These are phyloP conservation scores for Forbesichthys agassizii DNA, from an alignment of 2,113 vertebrate species.

Conservation along the genomic window DNA sequence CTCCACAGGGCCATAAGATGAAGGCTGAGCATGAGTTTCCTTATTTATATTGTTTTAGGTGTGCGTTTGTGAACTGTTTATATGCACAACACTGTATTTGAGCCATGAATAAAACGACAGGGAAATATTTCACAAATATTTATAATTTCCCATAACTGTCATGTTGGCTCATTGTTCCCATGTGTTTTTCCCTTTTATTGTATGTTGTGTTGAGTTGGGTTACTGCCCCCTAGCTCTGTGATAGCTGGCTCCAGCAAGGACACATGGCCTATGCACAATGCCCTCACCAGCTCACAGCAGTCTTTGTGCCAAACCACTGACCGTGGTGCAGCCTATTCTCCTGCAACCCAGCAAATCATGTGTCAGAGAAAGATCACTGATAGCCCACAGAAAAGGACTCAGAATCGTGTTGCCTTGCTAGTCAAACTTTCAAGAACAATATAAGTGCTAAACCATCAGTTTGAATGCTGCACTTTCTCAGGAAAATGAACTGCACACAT, in stretches of 20 bases:
- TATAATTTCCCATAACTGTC: slow-evolving; percentile 76
- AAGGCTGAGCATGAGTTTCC: slow-evolving; percentile 10
- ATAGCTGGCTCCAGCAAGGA: slow-evolving; percentile 69
- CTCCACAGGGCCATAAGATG: neutral
- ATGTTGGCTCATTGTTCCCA: slow-evolving; percentile 64
- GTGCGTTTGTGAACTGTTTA: too few relatives aligned
- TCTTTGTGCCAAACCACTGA: slow-evolving; percentile 79
- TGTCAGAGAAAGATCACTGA: slow-evolving; percentile 72
- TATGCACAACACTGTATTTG: neutral
- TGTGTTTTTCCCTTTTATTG: slow-evolving; percentile 68
- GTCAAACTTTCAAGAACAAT: slow-evolving; percentile 67
- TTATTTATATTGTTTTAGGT: too few relatives aligned
- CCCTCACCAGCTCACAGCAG: slow-evolving; percentile 72
- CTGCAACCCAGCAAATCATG: slow-evolving; percentile 78
- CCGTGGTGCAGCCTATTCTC: slow-evolving; percentile 74
- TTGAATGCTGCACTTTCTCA: slow-evolving; percentile 53
- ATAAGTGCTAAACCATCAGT: slow-evolving; percentile 74
- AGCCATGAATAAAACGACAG: neutral
- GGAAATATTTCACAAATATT: slow-evolving; percentile 48
- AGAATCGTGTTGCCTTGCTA: slow-evolving; percentile 63
- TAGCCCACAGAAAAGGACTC: slow-evolving; percentile 70
- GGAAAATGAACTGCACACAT: slow-evolving; percentile 35
- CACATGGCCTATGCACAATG: slow-evolving; percentile 66
- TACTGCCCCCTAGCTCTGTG: slow-evolving; percentile 72
- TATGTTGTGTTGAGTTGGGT: slow-evolving; percentile 75